These are phyloP conservation scores for Glossophaga mutica DNA, from an alignment of 2,797 vertebrate genomes.

Conservation along the genomic window DNA sequence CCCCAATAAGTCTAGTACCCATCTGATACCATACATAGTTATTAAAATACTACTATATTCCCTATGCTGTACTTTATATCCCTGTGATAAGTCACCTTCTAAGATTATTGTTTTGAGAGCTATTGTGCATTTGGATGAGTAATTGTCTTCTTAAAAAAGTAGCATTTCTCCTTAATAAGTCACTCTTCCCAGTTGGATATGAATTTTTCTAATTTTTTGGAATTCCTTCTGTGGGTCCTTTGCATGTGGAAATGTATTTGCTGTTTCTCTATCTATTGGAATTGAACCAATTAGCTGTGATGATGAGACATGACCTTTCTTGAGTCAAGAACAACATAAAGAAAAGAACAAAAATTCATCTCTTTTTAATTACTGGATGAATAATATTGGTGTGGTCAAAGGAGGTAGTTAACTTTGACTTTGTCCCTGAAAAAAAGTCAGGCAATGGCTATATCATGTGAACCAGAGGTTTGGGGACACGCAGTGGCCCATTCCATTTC, in stretches of 20 bases:
- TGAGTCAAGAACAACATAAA: slow-evolving; percentile 57
- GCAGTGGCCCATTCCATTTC: not conserved
- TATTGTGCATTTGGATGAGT: not conserved
- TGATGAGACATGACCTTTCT: slow-evolving; percentile 57
- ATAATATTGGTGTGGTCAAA: not conserved
- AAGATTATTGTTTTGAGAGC: not conserved
- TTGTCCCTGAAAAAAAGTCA: not conserved
- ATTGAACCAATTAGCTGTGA: not conserved
- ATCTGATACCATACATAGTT: not conserved
- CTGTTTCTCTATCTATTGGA: not conserved
- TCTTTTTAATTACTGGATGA: slow-evolving; percentile 39
- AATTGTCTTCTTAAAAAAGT: not conserved
- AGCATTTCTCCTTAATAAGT: not conserved
- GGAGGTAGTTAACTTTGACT: slow-evolving; percentile 11
- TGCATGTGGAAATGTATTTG: not conserved
- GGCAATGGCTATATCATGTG: not conserved
- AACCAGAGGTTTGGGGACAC: not conserved
- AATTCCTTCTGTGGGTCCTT: not conserved
- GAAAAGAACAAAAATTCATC: slow-evolving; percentile 25
- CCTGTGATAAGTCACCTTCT: not conserved
- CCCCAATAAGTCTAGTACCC: not conserved
- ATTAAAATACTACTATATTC: not conserved
- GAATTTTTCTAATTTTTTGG: not conserved
- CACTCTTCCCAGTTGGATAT: not conserved
- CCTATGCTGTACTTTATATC: not conserved